phyloP scores from a whole-genome alignment of 2,113 vertebrate genomes.

The Pithys albifrons region DNA sequence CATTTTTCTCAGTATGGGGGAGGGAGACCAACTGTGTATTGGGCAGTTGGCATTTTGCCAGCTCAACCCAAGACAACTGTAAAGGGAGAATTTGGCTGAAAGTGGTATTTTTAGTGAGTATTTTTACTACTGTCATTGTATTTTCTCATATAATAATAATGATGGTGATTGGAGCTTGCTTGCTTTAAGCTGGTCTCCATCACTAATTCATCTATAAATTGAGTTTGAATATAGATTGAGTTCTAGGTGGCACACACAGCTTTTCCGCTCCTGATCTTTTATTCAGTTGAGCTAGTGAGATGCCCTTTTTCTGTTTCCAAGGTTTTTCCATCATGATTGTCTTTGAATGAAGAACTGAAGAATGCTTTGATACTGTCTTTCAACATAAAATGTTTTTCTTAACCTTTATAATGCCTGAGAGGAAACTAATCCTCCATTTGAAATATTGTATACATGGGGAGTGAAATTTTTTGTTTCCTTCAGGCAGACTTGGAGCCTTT shows the following conservation, averaged over 20 bases:
- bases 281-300: not conserved
- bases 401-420: not conserved
- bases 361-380: slow-evolving; percentile 10
- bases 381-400: not conserved
- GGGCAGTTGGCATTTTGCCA: no score
- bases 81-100: not conserved
- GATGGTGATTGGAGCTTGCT: not conserved
- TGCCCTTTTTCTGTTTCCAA: not conserved
- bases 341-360: not conserved
- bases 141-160: not conserved
- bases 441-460: not conserved
- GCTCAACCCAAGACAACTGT: not conserved
- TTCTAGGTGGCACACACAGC: not conserved
- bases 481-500: not conserved
- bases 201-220: slow-evolving; percentile 7
- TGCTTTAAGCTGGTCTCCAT: slow-evolving; percentile 1
- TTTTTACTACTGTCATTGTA: not conserved
- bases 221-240: not conserved
- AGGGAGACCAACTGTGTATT: no score
- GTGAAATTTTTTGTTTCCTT: not conserved
- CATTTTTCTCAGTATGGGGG: no score
- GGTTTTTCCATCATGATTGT: slow-evolving; percentile 3
- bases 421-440: not conserved
- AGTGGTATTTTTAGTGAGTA: not conserved
- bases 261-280: slow-evolving; percentile 36